These are phyloP conservation scores for Agrotis segetum DNA, from an alignment of 2,888 invertebrate species.

Conservation along the genomic window DNA sequence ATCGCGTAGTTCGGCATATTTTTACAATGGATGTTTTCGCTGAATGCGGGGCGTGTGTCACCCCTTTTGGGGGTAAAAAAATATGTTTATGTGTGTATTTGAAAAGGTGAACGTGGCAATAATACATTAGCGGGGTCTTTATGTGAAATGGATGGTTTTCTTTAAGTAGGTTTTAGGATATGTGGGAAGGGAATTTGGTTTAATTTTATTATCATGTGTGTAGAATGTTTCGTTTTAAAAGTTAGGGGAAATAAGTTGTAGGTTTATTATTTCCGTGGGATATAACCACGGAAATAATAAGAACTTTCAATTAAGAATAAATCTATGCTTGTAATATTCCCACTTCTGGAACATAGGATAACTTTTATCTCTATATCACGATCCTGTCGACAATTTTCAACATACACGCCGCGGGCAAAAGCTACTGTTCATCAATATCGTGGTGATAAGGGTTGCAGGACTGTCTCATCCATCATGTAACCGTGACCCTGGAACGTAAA, in stretches of 20 bases:
- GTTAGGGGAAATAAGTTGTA: neutral
- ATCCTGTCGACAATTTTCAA: too few relatives aligned
- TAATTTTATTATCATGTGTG: conserved; percentile 36
- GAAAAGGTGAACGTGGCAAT: conserved; percentile 59
- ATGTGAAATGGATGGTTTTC: conserved; percentile 38
- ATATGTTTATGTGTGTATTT: conserved; percentile 60
- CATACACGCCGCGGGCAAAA: too few relatives aligned
- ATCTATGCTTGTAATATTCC: too few relatives aligned
- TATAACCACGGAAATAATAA: too few relatives aligned
- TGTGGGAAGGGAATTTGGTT: conserved; percentile 11
- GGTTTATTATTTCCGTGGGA: neutral
- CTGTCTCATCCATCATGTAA: too few relatives aligned
- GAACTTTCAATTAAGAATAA: neutral
- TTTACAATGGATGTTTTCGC: conserved; percentile 56
- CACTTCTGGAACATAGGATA: too few relatives aligned
- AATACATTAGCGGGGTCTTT: conserved; percentile 56
- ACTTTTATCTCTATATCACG: too few relatives aligned
- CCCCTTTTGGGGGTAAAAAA: conserved; percentile 46
- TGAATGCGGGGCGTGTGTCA: conserved; percentile 52
- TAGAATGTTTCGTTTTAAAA: neutral
- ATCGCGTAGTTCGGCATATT: conserved; percentile 52
- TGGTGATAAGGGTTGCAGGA: too few relatives aligned
- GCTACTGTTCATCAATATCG: too few relatives aligned
- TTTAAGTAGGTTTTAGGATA: conserved; percentile 26
- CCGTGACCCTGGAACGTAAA: too few relatives aligned